phyloP scores from a whole-genome alignment of 1,140 invertebrate species.

The Spodoptera frugiperda region DNA sequence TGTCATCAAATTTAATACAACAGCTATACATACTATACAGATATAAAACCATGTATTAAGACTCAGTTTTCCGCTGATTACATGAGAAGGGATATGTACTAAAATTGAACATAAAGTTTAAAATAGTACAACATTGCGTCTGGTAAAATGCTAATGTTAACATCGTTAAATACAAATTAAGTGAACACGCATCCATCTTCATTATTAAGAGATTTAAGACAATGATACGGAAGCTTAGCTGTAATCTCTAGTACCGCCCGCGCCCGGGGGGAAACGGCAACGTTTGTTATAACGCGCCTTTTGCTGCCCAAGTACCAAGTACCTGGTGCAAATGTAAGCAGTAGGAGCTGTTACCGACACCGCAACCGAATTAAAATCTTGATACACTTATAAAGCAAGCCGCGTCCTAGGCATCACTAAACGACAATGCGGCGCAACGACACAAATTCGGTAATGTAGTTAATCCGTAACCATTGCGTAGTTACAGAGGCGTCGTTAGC shows the following conservation, averaged over 20 bases:
- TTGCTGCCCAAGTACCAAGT: background rate
- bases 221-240: constrained; percentile 22
- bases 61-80: background rate
- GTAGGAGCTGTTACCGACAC: background rate
- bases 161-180: constrained; percentile 34
- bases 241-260: background rate
- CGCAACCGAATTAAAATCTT: background rate
- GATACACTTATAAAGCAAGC: constrained; percentile 13
- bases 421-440: constrained; percentile 1
- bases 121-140: background rate
- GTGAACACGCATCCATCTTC: constrained; percentile 36
- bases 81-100: background rate
- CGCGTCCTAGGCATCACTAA: background rate
- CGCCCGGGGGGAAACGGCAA: background rate
- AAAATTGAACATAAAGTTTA: background rate
- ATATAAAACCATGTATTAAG: too few relatives aligned
- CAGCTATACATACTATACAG: background rate
- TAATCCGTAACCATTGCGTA: constrained; percentile 40
- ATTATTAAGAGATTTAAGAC: constrained; percentile 31
- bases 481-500: constrained; percentile 42
- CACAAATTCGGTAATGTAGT: constrained; percentile 31
- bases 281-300: background rate
- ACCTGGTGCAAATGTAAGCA: background rate
- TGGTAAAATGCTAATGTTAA: background rate
- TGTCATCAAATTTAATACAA: background rate